Evolutionary conservation across 2,797 vertebrate genomes (phyloP), one percentile per base, ranked within the genome.

Genomic region (Remorina albescens): DNA sequence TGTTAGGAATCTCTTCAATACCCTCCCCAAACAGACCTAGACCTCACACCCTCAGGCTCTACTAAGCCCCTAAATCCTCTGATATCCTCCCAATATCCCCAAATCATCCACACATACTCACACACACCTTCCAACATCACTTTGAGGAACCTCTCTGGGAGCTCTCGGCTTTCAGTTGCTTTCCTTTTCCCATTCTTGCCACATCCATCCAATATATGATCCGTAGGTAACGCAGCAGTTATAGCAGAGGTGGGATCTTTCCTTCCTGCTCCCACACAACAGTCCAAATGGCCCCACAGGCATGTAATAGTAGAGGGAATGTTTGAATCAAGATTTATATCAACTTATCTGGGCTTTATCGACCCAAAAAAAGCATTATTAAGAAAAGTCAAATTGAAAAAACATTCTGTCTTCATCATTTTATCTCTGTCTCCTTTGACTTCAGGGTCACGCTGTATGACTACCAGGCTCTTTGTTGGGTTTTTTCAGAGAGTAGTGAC

Each of bases 401-500:
- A 72, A n/a, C n/a, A n/a, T n/a, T n/a, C n/a, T n/a, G n/a, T n/a
- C n/a, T n/a, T n/a, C n/a, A n/a, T n/a, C 41, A 60, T 55, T 53
- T 36, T 32, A 25, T 60, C 23, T 65, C 18, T 59, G 30, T 32
- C 44, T 63, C 30, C 18, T 74, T 12, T 61, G 3, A 28, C 10
- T 74, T 50, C 67, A 93, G 92, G 66, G 92, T 93, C 59, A 93
- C 92, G 30, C 79, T 92, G 37, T 89, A 89, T 76, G 86, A 92
- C 94, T 99, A 98, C 89, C 97, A 98, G 86, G 97, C 98, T 91
- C 95, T 98, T 82, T 99, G 98, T 68, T 95, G 95, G 92, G 96
- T 97, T 78, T 96, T 90, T 87, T 96, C 96, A 76, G 97, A 99
- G 78, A 99, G 97, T 70, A 99, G 96, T 15, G 97, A 96, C 84